phyloP scores from a whole-genome alignment of 2,888 invertebrate genomes.

The Acanthococcus lagerstroemiae region DNA sequence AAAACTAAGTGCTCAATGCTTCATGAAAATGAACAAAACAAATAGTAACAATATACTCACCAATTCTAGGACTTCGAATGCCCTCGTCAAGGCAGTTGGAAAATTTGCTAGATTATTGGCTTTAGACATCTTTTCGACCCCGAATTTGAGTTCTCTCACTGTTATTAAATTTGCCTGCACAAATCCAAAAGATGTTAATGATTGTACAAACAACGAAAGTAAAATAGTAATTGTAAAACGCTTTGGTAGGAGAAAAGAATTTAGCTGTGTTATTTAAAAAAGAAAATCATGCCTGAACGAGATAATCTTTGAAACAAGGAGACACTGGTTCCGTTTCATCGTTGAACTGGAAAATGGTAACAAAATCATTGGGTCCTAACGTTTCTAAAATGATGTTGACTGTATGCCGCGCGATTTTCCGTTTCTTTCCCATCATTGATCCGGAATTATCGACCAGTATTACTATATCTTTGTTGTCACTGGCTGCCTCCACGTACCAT shows the following conservation, averaged over 20 bases:
- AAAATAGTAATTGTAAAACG: neutral
- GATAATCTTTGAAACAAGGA: constrained; percentile 67
- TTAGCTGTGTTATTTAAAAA: neutral
- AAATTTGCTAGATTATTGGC: constrained; percentile 91
- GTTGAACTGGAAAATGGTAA: constrained; percentile 79
- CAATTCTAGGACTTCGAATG: constrained; percentile 68
- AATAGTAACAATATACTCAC: constrained; percentile 36
- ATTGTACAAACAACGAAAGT: neutral
- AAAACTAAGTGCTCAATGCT: neutral
- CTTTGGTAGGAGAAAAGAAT: neutral
- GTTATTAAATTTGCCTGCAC: constrained; percentile 75
- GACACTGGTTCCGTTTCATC: constrained; percentile 60
- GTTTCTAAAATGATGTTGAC: constrained; percentile 83
- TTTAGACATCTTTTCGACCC: constrained; percentile 58
- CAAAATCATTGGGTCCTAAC: constrained; percentile 93
- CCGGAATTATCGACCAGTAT: constrained; percentile 92
- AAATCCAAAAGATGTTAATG: neutral
- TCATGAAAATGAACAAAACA: too few species aligned
- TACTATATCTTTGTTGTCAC: constrained; percentile 93
- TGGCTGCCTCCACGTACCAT: constrained; percentile 97
- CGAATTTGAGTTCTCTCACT: constrained; percentile 68
- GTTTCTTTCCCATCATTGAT: constrained; percentile 80
- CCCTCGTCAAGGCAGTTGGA: constrained; percentile 73
- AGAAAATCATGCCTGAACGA: constrained; percentile 54
- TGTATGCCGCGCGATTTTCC: constrained; percentile 71